Base-by-base conservation (phyloP, 2,113 vertebrate genomes). In the Pseudorectes ferrugineus region DNA sequence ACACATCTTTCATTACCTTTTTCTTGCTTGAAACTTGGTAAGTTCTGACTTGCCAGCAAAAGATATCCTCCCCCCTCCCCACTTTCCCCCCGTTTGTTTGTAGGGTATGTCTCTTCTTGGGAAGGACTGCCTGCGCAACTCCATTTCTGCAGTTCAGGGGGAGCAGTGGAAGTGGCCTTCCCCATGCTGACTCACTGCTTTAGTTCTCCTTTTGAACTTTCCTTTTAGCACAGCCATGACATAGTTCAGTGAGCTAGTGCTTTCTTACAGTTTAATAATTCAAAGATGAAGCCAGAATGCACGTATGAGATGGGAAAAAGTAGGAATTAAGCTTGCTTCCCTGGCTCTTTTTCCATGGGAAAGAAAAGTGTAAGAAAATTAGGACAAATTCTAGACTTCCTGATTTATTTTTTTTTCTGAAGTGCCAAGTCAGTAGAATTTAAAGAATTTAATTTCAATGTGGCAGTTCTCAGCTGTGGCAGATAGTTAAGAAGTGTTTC, bases 251-350 rank as follows among this genome's bases (percentile, higher is more conserved):
- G 84, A 91, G 52, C 43, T 38, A 21, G 23, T 45, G 54, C 42
- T 54, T 75, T 79, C 58, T 58, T 36, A 11, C 33, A 38, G 36
- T 72, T 95, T 48, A 88, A 80, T 93, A 94, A 92, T 89, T 83
- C 57, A 91, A 45, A 86, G 42, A 33, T 58, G 20, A 77, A 92
- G 54, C 49, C 36, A 62, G 59, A 83, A 70, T 55, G 23, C 15
- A 43, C 2, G 11, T 21, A 31, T 11, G 43, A 83, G 75, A 26
- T 74, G 43, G 67, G 16, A 20, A 33, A 14, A 51, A 58, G 12
- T 4, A 48, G n/a, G 45, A 80, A 79, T 42, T 59, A 43, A 81
- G 16, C 43, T 63, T 73, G 19, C 14, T 88, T 36, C 77, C 5
- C 0, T 52, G n/a, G 26, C 20, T 87, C n/a, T 58, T 87, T 62